These are phyloP conservation scores for Caenorhabditis zanzibari DNA, from an alignment of 2,888 invertebrate species.

Conservation along the genomic window DNA sequence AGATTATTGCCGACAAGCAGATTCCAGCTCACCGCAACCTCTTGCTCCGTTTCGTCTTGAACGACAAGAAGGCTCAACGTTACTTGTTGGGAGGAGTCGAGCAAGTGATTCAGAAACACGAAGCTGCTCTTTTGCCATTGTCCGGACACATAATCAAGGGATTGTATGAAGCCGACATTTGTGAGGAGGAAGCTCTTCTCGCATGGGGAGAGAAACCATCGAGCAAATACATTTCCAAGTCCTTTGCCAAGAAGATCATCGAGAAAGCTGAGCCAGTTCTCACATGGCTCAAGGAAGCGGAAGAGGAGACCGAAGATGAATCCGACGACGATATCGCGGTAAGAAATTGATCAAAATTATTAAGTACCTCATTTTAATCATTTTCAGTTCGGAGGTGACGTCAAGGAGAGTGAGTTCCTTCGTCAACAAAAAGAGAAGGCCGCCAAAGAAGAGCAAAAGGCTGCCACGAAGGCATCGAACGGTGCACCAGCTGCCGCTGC, in stretches of 20 bases:
- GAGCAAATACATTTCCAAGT: slow-evolving; percentile 95
- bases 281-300: slow-evolving; percentile 95
- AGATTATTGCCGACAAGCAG: slow-evolving; percentile 85
- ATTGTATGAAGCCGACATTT: slow-evolving; percentile 95
- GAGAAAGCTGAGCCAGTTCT: slow-evolving; percentile 94
- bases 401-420: slow-evolving; percentile 66
- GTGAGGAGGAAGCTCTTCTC: slow-evolving; percentile 94
- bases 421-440: slow-evolving; percentile 67
- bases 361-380: neutral
- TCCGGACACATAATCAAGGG: slow-evolving; percentile 93
- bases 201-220: slow-evolving; percentile 94
- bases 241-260: slow-evolving; percentile 92
- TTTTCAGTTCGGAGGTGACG: slow-evolving; percentile 75
- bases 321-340: slow-evolving; percentile 87
- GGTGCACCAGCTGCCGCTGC: neutral
- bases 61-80: slow-evolving; percentile 85
- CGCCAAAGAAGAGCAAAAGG: slow-evolving; percentile 49
- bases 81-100: slow-evolving; percentile 96
- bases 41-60: slow-evolving; percentile 81
- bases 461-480: slow-evolving; percentile 42
- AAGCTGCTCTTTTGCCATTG: slow-evolving; percentile 90
- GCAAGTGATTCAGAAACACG: slow-evolving; percentile 87
- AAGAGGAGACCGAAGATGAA: slow-evolving; percentile 92
- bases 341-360: slow-evolving; percentile 12
- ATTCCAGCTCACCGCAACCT: slow-evolving; percentile 89